Base-by-base conservation (phyloP, 2,113 vertebrate species). In the Eupsittula cactorum region DNA sequence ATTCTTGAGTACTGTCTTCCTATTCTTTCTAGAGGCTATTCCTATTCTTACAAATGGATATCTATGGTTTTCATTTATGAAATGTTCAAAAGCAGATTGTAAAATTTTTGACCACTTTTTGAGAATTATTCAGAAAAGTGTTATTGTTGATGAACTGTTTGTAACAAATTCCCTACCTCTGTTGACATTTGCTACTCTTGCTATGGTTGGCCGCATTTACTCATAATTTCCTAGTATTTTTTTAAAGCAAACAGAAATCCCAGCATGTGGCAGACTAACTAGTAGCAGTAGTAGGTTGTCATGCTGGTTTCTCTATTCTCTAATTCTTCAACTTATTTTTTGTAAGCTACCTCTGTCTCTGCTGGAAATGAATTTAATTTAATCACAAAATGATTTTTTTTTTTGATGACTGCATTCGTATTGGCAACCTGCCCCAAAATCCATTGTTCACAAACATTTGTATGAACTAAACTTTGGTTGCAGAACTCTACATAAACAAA, bases 281-380 rank as follows among this genome's bases (percentile, higher is more conserved):
- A 67, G 63, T 63, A 90, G 27, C 47, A 49, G 16, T 25, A 88
- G 78, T 63, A 71, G 31, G 13, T 63, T 76, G 31, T 65, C 63
- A 20, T 84, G 59, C 52, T 83, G 42, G 0, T 79, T 86, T 67
- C 86, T 82, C 64, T 93, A 5, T 57, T 95, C 59, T 65, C 39
- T 86, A 83, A 59, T 73, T 86, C 42, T 71, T 53, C 37, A 63
- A 19, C 44, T 46, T 24, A 46, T 44, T 88, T 88, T 78, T 92
- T 63, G 67, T 67, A 81, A 73, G 25, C 77, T 89, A 68, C 49
- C 63, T 90, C 52, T 86, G 16, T 83, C 91, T 93, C 77, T 3
- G 3, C 73, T 93, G 81, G 63, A 96, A 95, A 77, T 71, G 13
- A 89, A 83, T 89, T 86, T 82, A 50, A 78, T 91, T 86, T 93